Evolutionary conservation across 30 jellyfish, hydroid and myxozoan species (phyloP).

Genomic region (Cassiopea xamachana): DNA sequence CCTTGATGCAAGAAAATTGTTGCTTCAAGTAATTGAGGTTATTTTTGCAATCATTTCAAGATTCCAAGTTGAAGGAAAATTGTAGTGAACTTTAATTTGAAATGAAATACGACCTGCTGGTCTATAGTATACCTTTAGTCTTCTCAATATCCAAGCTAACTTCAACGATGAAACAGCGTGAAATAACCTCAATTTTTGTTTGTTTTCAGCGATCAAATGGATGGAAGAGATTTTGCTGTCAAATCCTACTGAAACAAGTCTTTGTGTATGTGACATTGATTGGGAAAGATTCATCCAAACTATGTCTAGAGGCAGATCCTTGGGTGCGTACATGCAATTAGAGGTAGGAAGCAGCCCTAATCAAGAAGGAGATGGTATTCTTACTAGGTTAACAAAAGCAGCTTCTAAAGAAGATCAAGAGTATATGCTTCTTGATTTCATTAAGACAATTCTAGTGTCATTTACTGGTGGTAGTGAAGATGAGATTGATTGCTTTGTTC

Average conservation of each 20-base stretch:
- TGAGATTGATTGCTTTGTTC: slow-evolving; percentile 63
- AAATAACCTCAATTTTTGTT: neutral
- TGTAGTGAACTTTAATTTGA: too few relatives aligned
- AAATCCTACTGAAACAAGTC: slow-evolving; percentile 15
- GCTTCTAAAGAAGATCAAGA: slow-evolving; percentile 39
- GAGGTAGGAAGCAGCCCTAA: neutral
- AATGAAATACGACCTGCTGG: too few relatives aligned
- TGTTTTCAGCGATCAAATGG: slow-evolving; percentile 41
- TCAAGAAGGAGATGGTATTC: neutral
- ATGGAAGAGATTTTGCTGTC: slow-evolving; percentile 44
- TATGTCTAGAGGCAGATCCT: neutral
- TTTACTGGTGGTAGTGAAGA: slow-evolving; percentile 69
- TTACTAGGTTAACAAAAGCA: slow-evolving; percentile 14
- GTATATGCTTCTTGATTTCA: slow-evolving; percentile 7
- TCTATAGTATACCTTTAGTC: too few relatives aligned
- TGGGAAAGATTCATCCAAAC: slow-evolving; percentile 32
- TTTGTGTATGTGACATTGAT: slow-evolving; percentile 61
- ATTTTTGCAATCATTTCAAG: too few relatives aligned
- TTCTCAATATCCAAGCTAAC: too few relatives aligned
- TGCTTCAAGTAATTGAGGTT: too few relatives aligned
- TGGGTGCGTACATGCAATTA: neutral
- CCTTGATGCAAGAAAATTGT: too few relatives aligned
- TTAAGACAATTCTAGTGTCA: slow-evolving; percentile 22
- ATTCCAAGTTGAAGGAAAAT: too few relatives aligned
- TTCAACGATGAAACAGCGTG: neutral